Evolutionary conservation across 1,140 invertebrate species (phyloP), one percentile per base, ranked within the genome.

Genomic region (Lasaia peninsularis): DNA sequence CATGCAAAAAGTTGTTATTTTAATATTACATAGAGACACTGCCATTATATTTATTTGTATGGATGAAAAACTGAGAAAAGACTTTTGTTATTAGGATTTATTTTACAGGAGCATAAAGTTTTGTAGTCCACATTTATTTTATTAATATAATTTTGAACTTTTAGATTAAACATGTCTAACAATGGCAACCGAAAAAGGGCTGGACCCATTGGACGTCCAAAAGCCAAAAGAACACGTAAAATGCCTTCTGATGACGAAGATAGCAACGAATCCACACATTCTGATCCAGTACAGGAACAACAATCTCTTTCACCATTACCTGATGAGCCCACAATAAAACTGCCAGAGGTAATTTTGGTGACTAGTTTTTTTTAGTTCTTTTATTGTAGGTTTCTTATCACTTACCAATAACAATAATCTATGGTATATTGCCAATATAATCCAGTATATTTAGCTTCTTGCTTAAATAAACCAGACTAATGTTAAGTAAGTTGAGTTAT

Each of bases 161-260:
- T 53, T 4, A 37, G n/a, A 24, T 16, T 67, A 53, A 66, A 37
- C 16, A 75, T 77, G 75, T 73, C 77, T 8, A 75, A 62, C 50
- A 75, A 72, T 55, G 71, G 58, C 4, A 75, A 63, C 14, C 65
- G 73, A 9, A 82, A 82, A 59, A 60, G 73, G 33, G 48, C 65
- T 21, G 40, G 61, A 20, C 35, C 53, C 8, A 52, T 52, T 24
- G 57, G 55, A 8, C 64, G 63, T 4, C 33, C 56, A 24, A 58
- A 78, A 58, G 60, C 58, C 6, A 65, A 56, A 24, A 82, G 76
- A 50, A 64, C 64, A 0, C 70, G 66, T 24, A 78, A 71, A 57
- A 69, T 64, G 12, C 18, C 67, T 0, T 76, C 75, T 12, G 77
- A 81, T n/a, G 78, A 81, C 50, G 78, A 85, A 11, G 79, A 82